A percentile compares a stretch with the other conserved stretches of the same genome.
Conservation (phyloP, 1,140 invertebrate genomes). For the Caerostris darwini region DNA sequence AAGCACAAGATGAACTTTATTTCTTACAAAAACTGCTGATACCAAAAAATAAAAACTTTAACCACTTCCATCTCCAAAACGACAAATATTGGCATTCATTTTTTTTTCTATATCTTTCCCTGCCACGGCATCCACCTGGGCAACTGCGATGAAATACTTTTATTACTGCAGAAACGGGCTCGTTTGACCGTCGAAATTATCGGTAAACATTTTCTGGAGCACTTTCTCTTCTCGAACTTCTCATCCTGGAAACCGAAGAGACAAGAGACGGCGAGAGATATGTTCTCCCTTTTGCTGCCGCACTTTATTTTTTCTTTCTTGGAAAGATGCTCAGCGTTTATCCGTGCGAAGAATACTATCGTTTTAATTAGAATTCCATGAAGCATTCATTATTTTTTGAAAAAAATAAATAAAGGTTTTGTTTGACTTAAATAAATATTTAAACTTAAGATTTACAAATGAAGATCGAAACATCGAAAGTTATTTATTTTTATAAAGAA, state of each 20-base stretch:
- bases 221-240: not conserved
- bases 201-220: slow-evolving; percentile 7
- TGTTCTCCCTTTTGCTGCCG: not conserved
- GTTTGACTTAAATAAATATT: no score
- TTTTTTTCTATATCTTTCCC: not conserved
- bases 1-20: not conserved
- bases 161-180: slow-evolving; percentile 12
- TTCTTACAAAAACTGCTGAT: not conserved
- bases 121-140: not conserved
- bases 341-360: not conserved
- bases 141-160: slow-evolving; percentile 11
- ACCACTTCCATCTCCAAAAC: not conserved
- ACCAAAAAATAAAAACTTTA: not conserved
- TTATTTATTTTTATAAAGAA: no score
- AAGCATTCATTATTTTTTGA: not conserved
- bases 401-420: no score
- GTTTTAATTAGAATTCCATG: not conserved
- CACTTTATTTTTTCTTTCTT: not conserved
- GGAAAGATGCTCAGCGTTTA: not conserved
- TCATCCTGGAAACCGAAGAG: not conserved
- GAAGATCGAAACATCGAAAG: no score
- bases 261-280: not conserved
- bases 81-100: not conserved
- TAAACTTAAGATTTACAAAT: no score
- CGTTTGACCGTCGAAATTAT: not conserved